Conservation (phyloP, 92 coral and sea anemone genomes). For the Siderastrea radians region DNA sequence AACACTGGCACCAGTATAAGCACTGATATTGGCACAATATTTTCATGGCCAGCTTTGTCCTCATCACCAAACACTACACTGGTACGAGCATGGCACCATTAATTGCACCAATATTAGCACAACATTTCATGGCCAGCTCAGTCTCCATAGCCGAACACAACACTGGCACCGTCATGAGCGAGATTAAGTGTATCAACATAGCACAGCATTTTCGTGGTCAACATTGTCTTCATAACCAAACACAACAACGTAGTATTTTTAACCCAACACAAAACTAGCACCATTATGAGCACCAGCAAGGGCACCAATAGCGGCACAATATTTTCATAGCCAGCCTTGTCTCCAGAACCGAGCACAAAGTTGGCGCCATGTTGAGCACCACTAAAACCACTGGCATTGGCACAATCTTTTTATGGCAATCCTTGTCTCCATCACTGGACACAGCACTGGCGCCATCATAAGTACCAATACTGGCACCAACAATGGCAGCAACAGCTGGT, state of each 20-base stretch:
- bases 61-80: background rate
- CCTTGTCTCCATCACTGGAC: background rate
- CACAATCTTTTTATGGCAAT: background rate
- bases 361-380: background rate
- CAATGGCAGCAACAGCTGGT: background rate
- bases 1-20: background rate
- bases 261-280: too few relatives aligned
- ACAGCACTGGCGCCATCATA: background rate
- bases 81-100: background rate
- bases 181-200: slow-evolving; percentile 3
- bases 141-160: background rate
- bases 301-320: background rate
- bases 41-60: background rate
- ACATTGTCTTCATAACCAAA: background rate
- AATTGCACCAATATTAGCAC: background rate
- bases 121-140: background rate
- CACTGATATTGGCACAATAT: background rate
- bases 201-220: background rate
- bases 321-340: background rate
- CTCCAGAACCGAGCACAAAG: background rate
- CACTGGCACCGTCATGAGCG: slow-evolving; percentile 4
- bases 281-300: background rate
- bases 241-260: background rate
- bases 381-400: background rate
- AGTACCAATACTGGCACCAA: background rate